Percentiles rank a stretch among this genome's conserved stretches.
These are phyloP conservation scores for Lacerta agilis DNA, from an alignment of 2,797 vertebrate species.

Conservation along the genomic window DNA sequence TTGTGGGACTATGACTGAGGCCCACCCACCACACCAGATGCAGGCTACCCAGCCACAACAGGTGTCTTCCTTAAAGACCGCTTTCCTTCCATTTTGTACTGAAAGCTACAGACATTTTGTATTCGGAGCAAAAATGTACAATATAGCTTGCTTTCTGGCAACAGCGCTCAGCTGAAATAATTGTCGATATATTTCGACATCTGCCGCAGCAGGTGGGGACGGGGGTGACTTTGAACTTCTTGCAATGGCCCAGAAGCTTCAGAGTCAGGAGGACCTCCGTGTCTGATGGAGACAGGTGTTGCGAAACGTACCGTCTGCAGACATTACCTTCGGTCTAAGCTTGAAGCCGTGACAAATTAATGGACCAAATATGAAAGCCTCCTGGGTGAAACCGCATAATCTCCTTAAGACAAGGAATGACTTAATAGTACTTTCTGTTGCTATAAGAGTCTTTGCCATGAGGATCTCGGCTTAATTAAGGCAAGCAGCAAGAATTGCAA, in stretches of 20 bases:
- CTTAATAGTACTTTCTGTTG: not conserved
- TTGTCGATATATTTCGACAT: not conserved
- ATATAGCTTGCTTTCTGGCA: not conserved
- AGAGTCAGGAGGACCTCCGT: not conserved
- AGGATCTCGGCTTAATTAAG: slow-evolving; percentile 25
- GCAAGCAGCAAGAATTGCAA: slow-evolving; percentile 12
- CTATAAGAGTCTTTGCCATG: not conserved
- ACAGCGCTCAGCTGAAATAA: not conserved
- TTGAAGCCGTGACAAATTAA: not conserved
- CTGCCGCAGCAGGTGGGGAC: not conserved
- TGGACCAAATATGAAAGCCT: rapidly evolving
- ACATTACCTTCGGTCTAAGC: not conserved
- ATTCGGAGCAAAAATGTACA: not conserved
- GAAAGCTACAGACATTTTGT: not conserved
- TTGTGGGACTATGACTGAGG: not conserved
- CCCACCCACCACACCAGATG: not conserved
- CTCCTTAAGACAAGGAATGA: not conserved
- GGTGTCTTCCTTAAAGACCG: not conserved
- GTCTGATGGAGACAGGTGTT: not conserved
- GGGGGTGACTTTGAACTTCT: not conserved
- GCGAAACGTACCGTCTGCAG: not conserved
- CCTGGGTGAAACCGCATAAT: rapidly evolving
- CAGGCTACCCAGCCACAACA: not conserved
- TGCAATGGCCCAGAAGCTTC: not conserved
- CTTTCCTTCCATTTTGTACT: not conserved